These are phyloP conservation scores for Apotomis capreana DNA, from an alignment of 2,888 invertebrate species.

Conservation along the genomic window DNA sequence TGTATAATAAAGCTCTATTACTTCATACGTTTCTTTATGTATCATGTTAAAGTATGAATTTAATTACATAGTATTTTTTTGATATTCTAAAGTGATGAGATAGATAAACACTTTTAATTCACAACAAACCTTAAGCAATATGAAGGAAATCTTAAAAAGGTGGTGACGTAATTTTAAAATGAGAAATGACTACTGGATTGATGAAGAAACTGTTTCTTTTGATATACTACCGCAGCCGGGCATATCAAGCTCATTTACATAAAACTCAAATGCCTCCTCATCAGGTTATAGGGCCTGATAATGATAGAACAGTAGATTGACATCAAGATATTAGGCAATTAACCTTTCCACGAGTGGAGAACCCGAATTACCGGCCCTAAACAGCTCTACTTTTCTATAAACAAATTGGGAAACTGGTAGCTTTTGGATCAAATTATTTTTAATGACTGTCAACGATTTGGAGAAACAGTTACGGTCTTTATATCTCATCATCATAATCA, in stretches of 20 bases:
- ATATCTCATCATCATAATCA: conserved; percentile 8
- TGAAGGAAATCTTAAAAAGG: neutral
- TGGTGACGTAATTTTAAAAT: neutral
- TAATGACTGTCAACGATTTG: neutral
- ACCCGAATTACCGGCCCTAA: conserved; percentile 14
- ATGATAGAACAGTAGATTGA: conserved; percentile 14
- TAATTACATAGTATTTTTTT: too few species aligned
- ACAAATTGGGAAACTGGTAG: conserved; percentile 19
- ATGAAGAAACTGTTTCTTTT: neutral
- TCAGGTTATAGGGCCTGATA: conserved; percentile 20
- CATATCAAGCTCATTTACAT: conserved; percentile 19
- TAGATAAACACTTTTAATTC: too few species aligned
- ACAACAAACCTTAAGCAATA: neutral
- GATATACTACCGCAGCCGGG: neutral
- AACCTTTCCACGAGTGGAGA: conserved; percentile 15
- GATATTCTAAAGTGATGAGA: too few species aligned
- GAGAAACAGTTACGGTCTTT: too few species aligned
- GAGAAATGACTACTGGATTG: neutral
- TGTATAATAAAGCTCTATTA: too few species aligned
- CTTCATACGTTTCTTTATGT: too few species aligned
- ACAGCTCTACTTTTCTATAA: conserved; percentile 15
- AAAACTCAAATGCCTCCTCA: conserved; percentile 18
- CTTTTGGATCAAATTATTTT: conserved; percentile 15
- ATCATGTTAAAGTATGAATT: too few species aligned
- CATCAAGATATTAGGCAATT: conserved; percentile 13